A percentile compares a stretch with the other conserved stretches of the same genome.
phyloP scores from a whole-genome alignment of 2,888 invertebrate species.

The Pterostichus madidus region DNA sequence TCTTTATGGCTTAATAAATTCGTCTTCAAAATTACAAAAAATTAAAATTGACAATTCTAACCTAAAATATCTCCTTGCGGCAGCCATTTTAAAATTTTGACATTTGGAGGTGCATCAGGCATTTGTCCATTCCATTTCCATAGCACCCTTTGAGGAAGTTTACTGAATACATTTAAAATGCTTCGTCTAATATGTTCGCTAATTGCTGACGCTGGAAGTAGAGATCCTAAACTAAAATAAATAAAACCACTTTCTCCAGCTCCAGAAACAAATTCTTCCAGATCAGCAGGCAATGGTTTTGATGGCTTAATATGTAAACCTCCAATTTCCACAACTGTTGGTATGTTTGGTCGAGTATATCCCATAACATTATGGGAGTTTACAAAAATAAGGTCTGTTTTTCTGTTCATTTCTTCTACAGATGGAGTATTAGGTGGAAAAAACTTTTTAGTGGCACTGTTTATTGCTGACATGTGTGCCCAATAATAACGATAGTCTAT shows the following conservation, averaged over 20 bases:
- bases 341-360: slow-evolving; percentile 55
- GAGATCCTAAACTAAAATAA: slow-evolving; percentile 78
- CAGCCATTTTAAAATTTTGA: slow-evolving; percentile 61
- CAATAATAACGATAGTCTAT: slow-evolving; percentile 28
- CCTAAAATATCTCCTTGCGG: slow-evolving; percentile 63
- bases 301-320: slow-evolving; percentile 58
- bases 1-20: too few relatives aligned
- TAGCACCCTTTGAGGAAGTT: slow-evolving; percentile 76
- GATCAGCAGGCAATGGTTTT: slow-evolving; percentile 70
- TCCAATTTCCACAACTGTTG: slow-evolving; percentile 58
- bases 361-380: slow-evolving; percentile 61
- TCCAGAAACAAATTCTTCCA: slow-evolving; percentile 76
- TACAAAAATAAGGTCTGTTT: slow-evolving; percentile 55
- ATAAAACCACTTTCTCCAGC: slow-evolving; percentile 76
- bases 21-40: too few relatives aligned
- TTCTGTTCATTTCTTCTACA: slow-evolving; percentile 17
- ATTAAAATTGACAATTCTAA: slow-evolving; percentile 5
- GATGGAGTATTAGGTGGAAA: slow-evolving; percentile 50
- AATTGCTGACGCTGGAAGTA: slow-evolving; percentile 76
- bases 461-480: slow-evolving; percentile 22
- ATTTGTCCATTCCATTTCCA: slow-evolving; percentile 77
- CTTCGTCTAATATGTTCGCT: slow-evolving; percentile 69
- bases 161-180: slow-evolving; percentile 76
- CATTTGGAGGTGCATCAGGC: slow-evolving; percentile 44
- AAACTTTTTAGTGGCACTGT: slow-evolving; percentile 42